Conservation (phyloP, 1,140 invertebrate genomes). For the Megathymus violae region DNA sequence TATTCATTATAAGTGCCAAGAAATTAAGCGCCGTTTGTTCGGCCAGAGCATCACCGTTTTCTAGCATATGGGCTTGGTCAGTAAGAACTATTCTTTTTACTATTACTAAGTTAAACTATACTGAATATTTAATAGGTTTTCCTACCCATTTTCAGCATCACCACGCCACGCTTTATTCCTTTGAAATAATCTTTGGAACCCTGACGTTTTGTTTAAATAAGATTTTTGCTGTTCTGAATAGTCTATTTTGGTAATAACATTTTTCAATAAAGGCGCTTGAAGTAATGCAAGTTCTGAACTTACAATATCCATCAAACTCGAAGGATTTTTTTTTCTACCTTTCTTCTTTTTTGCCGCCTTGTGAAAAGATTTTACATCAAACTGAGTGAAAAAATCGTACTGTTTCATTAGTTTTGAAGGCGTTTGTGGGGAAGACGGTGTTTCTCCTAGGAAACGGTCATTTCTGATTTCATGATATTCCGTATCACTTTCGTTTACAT, state of each 20-base stretch:
- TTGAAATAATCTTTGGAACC: conserved; percentile 30
- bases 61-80: too few species aligned
- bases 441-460: conserved; percentile 34
- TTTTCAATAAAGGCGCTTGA: conserved; percentile 47
- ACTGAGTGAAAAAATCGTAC: conserved; percentile 64
- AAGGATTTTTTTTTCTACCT: conserved; percentile 44
- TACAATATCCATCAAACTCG: conserved; percentile 61
- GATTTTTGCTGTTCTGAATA: conserved; percentile 34
- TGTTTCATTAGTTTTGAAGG: conserved; percentile 40
- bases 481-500: conserved; percentile 49
- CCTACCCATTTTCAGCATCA: conserved; percentile 52
- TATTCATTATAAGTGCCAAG: too few species aligned
- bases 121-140: too few species aligned
- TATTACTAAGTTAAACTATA: too few species aligned
- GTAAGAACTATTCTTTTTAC: too few species aligned
- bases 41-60: too few species aligned
- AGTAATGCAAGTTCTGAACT: conserved; percentile 53
- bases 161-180: conserved; percentile 9
- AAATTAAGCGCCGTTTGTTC: too few species aligned
- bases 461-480: conserved; percentile 70
- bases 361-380: conserved; percentile 43
- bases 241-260: conserved; percentile 47
- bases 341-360: conserved; percentile 49
- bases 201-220: conserved; percentile 40
- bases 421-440: conserved; percentile 34